Conservation (phyloP, 1,140 invertebrate genomes). For the Drosophila elegans region DNA sequence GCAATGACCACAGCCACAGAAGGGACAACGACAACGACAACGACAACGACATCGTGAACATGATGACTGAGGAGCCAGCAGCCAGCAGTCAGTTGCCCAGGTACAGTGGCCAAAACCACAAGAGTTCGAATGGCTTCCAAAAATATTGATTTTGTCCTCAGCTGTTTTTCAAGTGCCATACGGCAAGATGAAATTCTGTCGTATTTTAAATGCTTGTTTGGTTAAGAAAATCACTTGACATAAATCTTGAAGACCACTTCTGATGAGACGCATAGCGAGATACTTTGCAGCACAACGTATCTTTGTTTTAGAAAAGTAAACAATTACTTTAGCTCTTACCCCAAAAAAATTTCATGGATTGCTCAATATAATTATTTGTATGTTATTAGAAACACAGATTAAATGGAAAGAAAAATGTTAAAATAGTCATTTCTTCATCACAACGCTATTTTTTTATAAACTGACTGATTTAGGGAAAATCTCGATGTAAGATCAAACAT, state of each 20-base stretch:
- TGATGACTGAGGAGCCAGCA: conserved; percentile 5
- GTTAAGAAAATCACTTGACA: neutral
- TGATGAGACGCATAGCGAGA: too few relatives aligned
- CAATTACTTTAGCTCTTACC: too few relatives aligned
- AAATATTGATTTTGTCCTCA: neutral
- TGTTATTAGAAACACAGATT: too few relatives aligned
- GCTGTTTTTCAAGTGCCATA: neutral
- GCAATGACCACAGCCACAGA: conserved; percentile 42
- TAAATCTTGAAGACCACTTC: neutral
- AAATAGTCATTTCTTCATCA: too few relatives aligned
- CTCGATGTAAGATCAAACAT: too few relatives aligned
- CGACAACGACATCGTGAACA: conserved; percentile 1
- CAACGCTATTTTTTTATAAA: too few relatives aligned
- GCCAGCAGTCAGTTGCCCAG: neutral
- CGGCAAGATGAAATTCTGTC: neutral
- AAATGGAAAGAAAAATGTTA: too few relatives aligned
- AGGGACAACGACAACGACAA: conserved; percentile 8
- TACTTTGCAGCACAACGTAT: too few relatives aligned
- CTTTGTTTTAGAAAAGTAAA: too few relatives aligned
- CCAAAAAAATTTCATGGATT: too few relatives aligned
- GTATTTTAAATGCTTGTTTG: neutral
- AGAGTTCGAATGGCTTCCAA: neutral
- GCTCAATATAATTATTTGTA: too few relatives aligned
- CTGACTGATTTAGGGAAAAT: too few relatives aligned
- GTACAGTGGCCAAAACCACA: conserved; percentile 16